Evolutionary conservation across 2,888 invertebrate genomes (phyloP).

Genomic region (Ectemnius cavifrons): DNA sequence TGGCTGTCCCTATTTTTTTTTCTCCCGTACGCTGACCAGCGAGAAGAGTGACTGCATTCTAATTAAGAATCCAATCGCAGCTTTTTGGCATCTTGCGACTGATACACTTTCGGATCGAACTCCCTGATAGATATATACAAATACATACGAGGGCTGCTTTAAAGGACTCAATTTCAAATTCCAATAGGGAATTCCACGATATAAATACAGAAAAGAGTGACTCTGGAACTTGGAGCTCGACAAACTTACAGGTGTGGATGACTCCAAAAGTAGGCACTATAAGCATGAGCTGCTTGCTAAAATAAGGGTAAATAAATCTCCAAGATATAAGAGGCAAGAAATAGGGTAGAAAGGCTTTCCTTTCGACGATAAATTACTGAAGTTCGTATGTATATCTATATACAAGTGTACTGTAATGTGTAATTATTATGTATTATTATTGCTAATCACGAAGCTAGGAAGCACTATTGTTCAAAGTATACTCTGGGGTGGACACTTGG

Average conservation of each 20-base stretch:
- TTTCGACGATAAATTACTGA: constrained; percentile 26
- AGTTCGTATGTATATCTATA: constrained; percentile 55
- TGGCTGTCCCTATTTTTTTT: too few species aligned
- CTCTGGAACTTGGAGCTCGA: constrained; percentile 36
- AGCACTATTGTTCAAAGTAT: not conserved
- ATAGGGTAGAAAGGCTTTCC: constrained; percentile 9
- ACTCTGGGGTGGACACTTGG: too few species aligned
- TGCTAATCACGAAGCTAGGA: constrained; percentile 20
- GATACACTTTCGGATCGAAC: constrained; percentile 19
- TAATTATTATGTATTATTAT: constrained; percentile 26
- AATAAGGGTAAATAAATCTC: constrained; percentile 42
- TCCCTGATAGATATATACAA: constrained; percentile 43
- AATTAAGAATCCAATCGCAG: too few species aligned
- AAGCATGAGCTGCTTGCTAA: constrained; percentile 51
- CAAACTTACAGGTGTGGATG: constrained; percentile 43
- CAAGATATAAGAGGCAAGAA: constrained; percentile 31
- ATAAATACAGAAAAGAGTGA: constrained; percentile 32
- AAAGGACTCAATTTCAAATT: constrained; percentile 39
- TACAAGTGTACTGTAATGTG: constrained; percentile 54
- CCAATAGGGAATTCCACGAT: constrained; percentile 38
- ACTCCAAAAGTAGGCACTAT: constrained; percentile 40
- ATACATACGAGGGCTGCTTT: constrained; percentile 44
- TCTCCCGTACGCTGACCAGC: too few species aligned
- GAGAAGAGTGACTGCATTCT: too few species aligned
- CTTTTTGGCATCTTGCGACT: not conserved